Conservation (phyloP, 2,113 vertebrate species). For the Gnathochromis pfefferi region DNA sequence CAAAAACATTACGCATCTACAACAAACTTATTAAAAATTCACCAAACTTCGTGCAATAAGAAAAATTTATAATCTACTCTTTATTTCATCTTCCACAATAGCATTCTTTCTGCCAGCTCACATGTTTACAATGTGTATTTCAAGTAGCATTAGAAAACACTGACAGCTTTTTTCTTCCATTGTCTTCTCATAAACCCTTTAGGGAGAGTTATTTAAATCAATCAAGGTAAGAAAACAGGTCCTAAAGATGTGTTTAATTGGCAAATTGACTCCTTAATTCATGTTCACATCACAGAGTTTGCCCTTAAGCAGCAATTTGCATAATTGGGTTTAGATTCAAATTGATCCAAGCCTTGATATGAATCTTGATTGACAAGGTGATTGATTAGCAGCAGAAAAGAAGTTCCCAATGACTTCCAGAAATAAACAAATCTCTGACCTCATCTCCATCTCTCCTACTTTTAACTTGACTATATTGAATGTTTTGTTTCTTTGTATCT, state of each 20-base stretch:
- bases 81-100: neutral
- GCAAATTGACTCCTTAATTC: neutral
- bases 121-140: neutral
- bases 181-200: neutral
- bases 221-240: neutral
- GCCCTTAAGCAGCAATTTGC: constrained; percentile 11
- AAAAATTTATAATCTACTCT: neutral
- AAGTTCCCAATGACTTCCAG: neutral
- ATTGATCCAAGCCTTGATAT: neutral
- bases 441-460: neutral
- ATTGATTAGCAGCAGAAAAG: constrained; percentile 4
- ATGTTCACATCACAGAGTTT: neutral
- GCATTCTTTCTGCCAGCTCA: neutral
- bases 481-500: neutral
- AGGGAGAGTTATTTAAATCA: neutral
- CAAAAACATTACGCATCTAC: neutral
- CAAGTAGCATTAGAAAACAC: neutral
- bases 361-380: constrained; percentile 18
- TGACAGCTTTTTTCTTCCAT: neutral
- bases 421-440: neutral
- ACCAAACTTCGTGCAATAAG: neutral
- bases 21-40: neutral
- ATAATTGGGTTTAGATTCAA: constrained; percentile 29
- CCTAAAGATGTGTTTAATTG: neutral
- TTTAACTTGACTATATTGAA: neutral